Conservation (phyloP, 1,140 invertebrate species). For the Ceratitis capitata region DNA sequence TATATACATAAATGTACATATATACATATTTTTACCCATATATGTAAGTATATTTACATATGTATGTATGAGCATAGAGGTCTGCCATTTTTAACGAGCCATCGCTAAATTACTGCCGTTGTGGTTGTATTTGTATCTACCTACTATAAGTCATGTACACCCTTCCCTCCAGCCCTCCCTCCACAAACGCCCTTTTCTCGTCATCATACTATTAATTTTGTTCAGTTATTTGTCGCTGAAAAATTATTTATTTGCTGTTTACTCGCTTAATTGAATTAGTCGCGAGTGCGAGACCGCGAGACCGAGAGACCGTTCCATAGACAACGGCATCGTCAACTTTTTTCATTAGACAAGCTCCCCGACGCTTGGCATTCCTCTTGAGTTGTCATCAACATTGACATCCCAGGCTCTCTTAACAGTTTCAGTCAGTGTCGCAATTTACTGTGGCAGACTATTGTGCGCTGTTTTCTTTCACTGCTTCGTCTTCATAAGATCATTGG, state of each 20-base stretch:
- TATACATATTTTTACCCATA: too few species aligned
- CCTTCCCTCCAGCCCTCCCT: neutral
- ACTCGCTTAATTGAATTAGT: conserved; percentile 12
- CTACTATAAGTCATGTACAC: neutral
- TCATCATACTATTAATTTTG: neutral
- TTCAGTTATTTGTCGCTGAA: neutral
- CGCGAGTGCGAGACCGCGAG: too few species aligned
- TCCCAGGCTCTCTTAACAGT: neutral
- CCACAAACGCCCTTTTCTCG: neutral
- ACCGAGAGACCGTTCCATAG: neutral
- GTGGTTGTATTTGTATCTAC: too few species aligned
- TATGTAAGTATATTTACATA: neutral
- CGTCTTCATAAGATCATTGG: neutral
- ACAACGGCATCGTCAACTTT: neutral
- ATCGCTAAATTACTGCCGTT: neutral
- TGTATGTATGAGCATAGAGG: neutral
- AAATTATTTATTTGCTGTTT: neutral
- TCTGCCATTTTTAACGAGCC: neutral
- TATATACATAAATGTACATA: neutral
- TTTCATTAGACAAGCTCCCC: neutral
- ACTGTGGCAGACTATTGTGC: neutral
- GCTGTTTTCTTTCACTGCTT: neutral
- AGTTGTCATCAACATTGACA: neutral
- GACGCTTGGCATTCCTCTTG: neutral
- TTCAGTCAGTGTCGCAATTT: neutral